Evolutionary conservation across 2,888 invertebrate species (phyloP).

Genomic region (Psylliodes chrysocephalus): DNA sequence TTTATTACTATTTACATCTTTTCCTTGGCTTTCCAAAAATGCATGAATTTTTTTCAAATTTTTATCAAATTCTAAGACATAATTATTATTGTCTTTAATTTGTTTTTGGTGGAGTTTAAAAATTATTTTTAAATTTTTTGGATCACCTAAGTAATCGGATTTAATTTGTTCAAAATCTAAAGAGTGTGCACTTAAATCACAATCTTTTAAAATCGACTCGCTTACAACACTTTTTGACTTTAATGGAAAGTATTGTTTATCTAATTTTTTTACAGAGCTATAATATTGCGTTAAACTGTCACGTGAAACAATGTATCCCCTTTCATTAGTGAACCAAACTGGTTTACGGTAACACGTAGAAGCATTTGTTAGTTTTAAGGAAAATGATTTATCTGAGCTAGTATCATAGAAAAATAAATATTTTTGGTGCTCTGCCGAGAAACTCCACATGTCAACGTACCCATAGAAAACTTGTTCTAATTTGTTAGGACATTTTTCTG

Average conservation of each 20-base stretch:
- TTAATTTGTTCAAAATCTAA: not conserved
- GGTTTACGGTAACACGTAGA: not conserved
- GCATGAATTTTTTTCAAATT: not conserved
- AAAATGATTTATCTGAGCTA: slow-evolving; percentile 5
- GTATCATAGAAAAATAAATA: slow-evolving; percentile 18
- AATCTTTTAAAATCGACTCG: slow-evolving; percentile 24
- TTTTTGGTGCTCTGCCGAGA: slow-evolving; percentile 1
- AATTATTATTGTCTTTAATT: not conserved
- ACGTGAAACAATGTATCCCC: slow-evolving; percentile 7
- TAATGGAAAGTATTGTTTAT: not conserved
- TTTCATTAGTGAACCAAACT: slow-evolving; percentile 18
- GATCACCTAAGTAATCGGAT: not conserved
- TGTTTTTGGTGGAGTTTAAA: slow-evolving; percentile 14
- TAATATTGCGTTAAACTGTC: not conserved
- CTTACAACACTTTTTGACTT: slow-evolving; percentile 12
- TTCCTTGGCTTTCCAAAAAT: not conserved
- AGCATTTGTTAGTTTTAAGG: not conserved
- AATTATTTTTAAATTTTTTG: slow-evolving; percentile 14
- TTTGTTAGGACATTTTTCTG: not conserved
- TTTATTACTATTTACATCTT: not conserved
- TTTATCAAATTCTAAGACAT: not conserved
- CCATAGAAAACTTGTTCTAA: slow-evolving; percentile 16
- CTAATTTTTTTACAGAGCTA: not conserved
- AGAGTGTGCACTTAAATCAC: slow-evolving; percentile 16
- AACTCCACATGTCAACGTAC: slow-evolving; percentile 20